phyloP scores from a whole-genome alignment of 1,140 invertebrate species.

The Arctopsyche grandis region DNA sequence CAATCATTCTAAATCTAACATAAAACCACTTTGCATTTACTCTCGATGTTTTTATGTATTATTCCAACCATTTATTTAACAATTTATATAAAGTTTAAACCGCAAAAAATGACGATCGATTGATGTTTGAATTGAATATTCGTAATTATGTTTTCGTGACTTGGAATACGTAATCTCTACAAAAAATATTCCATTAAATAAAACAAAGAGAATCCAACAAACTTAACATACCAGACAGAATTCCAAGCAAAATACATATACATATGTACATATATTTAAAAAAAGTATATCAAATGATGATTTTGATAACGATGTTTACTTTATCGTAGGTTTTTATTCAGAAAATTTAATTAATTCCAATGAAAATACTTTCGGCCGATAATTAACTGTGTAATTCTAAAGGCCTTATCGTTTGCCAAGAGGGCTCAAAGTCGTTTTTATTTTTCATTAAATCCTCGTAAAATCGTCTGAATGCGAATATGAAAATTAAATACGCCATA shows the following conservation, averaged over 20 bases:
- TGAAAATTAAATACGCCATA: conserved; percentile 7
- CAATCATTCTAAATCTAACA: too few relatives aligned
- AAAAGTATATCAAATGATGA: background rate
- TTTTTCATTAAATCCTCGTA: conserved; percentile 22
- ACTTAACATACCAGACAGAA: conserved; percentile 23
- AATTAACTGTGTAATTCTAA: conserved; percentile 3
- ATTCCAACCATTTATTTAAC: too few relatives aligned
- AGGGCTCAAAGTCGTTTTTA: background rate
- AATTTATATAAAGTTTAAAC: too few relatives aligned
- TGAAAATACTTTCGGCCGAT: background rate
- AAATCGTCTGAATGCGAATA: conserved; percentile 27
- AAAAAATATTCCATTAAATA: conserved; percentile 32
- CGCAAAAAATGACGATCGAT: too few relatives aligned
- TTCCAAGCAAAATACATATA: background rate
- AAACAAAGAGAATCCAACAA: conserved; percentile 17
- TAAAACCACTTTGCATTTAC: too few relatives aligned
- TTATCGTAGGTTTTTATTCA: background rate
- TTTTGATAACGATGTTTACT: conserved; percentile 5
- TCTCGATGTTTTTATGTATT: too few relatives aligned
- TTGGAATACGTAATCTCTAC: conserved; percentile 18
- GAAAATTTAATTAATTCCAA: too few relatives aligned
- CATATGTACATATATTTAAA: too few relatives aligned
- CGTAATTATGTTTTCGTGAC: conserved; percentile 16
- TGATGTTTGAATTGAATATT: conserved; percentile 2
- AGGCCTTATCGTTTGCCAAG: background rate